Conservation (phyloP, 2,888 invertebrate species). For the Trissoscelio sp. region DNA sequence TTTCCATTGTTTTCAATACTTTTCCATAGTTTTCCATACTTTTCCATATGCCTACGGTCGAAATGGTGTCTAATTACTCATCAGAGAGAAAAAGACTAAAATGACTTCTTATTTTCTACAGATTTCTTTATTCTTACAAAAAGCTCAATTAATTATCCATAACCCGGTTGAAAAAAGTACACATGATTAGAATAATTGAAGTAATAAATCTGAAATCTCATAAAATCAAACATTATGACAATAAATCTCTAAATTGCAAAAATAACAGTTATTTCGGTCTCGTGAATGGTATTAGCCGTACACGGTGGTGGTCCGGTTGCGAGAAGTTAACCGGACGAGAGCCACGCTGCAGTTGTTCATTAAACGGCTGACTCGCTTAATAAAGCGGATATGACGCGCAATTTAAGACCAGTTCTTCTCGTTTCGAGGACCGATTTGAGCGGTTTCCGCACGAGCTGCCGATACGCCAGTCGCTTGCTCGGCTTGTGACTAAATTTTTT, state of each 20-base stretch:
- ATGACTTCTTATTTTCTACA: too few species aligned
- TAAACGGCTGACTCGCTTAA: conserved; percentile 67
- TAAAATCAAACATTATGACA: conserved; percentile 28
- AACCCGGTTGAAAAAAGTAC: background rate
- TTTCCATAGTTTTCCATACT: too few species aligned
- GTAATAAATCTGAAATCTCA: conserved; percentile 11
- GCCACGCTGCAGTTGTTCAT: conserved; percentile 56
- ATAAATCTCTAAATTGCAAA: conserved; percentile 36
- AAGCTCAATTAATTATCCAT: too few species aligned
- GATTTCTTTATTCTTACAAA: too few species aligned
- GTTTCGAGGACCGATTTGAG: conserved; percentile 50
- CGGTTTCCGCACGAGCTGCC: conserved; percentile 75
- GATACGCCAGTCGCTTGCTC: conserved; percentile 72
- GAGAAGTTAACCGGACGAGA: conserved; percentile 27
- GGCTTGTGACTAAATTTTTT: conserved; percentile 68
- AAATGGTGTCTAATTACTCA: too few species aligned
- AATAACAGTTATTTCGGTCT: conserved; percentile 37
- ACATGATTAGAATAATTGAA: conserved; percentile 17
- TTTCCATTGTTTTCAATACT: too few species aligned
- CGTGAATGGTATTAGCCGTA: conserved; percentile 25
- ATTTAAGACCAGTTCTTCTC: conserved; percentile 74
- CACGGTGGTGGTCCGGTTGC: conserved; percentile 47
- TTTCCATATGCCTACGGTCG: too few species aligned
- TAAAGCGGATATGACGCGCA: conserved; percentile 74
- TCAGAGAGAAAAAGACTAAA: too few species aligned